Base-by-base conservation (phyloP, 2,888 invertebrate genomes). In the Strigamia maritima region DNA sequence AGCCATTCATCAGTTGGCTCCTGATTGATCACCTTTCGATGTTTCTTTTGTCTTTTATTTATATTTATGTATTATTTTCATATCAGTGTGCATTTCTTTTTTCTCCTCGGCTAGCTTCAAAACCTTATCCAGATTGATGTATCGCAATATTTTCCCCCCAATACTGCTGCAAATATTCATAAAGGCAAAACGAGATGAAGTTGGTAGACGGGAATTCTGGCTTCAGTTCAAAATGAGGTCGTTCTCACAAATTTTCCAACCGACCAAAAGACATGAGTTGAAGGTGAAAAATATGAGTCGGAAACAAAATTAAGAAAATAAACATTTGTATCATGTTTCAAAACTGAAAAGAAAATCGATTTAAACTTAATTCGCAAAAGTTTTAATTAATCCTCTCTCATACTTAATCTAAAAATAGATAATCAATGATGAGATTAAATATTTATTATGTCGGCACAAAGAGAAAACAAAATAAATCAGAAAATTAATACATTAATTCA, bases 181-280 rank as follows among this genome's bases (percentile, higher is more conserved):
- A 49, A 49, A 49, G 49, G 49, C n/a, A 19, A 19, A 49, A 19
- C 16, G 49, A 19, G 6, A 49, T 19, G 49, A 12, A 49, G 19
- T 16, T 49, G 49, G 35, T 35, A 22, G 22, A 65, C 10, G 12
- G 60, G 22, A 65, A 12, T 24, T 65, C 60, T 65, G 60, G 60
- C 60, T 65, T 65, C 60, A 19, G 19, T 65, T 65, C 60, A 65
- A 65, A 65, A n/a, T 22, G 22, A 65, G 60, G 60, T 22, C 60
- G 22, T n/a, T 65, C 60, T 65, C 60, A 12, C 60, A 65, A 65
- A 65, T 24, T 65, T 10, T 65, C 60, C 60, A n/a, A 24, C 10
- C 22, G n/a, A 65, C 60, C 60, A 65, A 22, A 65, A 65, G 60
- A 65, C 24, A 65, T 24, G 49, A 49, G 60, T 65, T 65, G 60